Conservation (phyloP, 2,113 vertebrate genomes). For the Tenebrosternarchus preto region DNA sequence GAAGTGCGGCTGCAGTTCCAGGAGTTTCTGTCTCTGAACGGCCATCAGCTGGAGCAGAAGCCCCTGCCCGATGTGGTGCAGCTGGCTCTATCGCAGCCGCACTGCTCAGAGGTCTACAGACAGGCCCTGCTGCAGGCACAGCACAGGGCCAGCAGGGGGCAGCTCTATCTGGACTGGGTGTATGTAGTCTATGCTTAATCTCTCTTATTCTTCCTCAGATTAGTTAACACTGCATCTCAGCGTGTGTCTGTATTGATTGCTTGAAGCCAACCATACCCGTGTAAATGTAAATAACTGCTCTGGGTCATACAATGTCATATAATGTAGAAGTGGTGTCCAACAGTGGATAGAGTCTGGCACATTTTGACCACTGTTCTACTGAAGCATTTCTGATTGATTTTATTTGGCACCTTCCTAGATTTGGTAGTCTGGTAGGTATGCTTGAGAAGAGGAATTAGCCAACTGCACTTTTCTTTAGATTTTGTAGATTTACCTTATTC, state of each 20-base stretch:
- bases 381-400: too few relatives aligned
- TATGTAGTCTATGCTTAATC: constrained; percentile 64
- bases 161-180: constrained; percentile 91
- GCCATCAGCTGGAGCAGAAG: constrained; percentile 89
- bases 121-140: constrained; percentile 83
- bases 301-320: too few relatives aligned
- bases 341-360: background rate
- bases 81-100: constrained; percentile 87
- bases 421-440: background rate
- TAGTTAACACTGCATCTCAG: background rate
- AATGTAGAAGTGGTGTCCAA: too few relatives aligned
- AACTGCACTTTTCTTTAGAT: too few relatives aligned
- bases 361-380: background rate
- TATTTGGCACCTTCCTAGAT: too few relatives aligned
- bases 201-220: background rate
- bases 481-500: background rate
- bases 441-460: too few relatives aligned
- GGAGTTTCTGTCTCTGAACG: constrained; percentile 93
- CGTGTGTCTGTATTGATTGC: background rate
- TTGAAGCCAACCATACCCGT: background rate
- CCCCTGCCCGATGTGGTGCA: constrained; percentile 91
- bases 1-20: constrained; percentile 88
- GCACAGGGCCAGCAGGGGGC: constrained; percentile 69
- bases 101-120: constrained; percentile 84
- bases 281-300: background rate